Evolutionary conservation across 2,113 vertebrate genomes (phyloP).

Genomic region (Motacilla tschutschensis): DNA sequence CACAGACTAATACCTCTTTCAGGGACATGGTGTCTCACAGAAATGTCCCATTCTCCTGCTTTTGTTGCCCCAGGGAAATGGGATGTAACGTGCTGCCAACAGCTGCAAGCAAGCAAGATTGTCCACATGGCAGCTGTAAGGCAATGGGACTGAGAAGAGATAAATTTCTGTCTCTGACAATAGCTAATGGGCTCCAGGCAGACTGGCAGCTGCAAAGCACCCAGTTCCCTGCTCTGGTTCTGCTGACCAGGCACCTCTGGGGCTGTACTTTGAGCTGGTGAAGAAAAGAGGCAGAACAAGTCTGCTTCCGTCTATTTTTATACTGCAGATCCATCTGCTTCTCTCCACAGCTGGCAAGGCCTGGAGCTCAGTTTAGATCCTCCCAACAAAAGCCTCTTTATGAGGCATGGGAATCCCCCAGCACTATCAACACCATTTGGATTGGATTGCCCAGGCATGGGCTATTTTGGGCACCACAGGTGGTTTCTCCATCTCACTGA

Average conservation of each 20-base stretch:
- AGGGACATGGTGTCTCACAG: not conserved
- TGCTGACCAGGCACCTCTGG: slow-evolving; percentile 47
- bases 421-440: not conserved
- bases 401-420: slow-evolving; percentile 34
- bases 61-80: not conserved
- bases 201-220: slow-evolving; percentile 56
- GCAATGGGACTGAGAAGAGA: not conserved
- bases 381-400: slow-evolving; percentile 58
- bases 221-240: slow-evolving; percentile 6
- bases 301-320: slow-evolving; percentile 54
- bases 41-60: not conserved
- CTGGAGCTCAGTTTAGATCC: slow-evolving; percentile 32
- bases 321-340: slow-evolving; percentile 45
- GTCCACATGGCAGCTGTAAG: slow-evolving; percentile 43
- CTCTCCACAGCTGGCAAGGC: slow-evolving; percentile 51
- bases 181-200: slow-evolving; percentile 43
- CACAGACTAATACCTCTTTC: not conserved
- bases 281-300: slow-evolving; percentile 31
- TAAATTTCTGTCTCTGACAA: slow-evolving; percentile 29
- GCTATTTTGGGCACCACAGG: slow-evolving; percentile 57
- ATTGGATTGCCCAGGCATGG: not conserved
- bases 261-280: slow-evolving; percentile 7
- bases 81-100: not conserved
- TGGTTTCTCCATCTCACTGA: slow-evolving; percentile 24
- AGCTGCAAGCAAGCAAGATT: slow-evolving; percentile 45